Evolutionary conservation across 2,113 vertebrate genomes (phyloP).

Genomic region (Coptodon bakossiorum): DNA sequence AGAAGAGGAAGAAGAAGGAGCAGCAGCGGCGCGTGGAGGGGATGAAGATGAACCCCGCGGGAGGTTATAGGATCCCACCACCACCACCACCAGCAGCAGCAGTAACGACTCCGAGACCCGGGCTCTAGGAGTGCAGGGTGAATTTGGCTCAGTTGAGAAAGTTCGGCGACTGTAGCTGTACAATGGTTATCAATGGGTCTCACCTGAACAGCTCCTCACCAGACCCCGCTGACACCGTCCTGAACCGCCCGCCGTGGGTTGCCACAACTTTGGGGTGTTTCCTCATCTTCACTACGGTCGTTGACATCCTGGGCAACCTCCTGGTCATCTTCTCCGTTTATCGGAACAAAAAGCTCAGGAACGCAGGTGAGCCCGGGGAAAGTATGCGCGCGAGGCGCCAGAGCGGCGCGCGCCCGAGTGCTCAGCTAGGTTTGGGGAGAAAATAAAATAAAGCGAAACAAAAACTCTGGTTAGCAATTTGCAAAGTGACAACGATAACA

Average conservation of each 20-base stretch:
- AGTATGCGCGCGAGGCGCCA: not conserved
- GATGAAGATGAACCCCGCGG: slow-evolving; percentile 37
- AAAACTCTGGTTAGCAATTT: not conserved
- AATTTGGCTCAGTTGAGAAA: slow-evolving; percentile 46
- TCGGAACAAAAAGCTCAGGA: slow-evolving; percentile 90
- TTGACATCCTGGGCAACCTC: slow-evolving; percentile 90
- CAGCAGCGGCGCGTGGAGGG: not conserved
- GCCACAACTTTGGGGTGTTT: slow-evolving; percentile 80
- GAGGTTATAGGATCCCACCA: slow-evolving; percentile 25
- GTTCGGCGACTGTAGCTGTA: slow-evolving; percentile 47
- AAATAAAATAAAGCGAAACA: not conserved
- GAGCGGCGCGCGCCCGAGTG: not conserved
- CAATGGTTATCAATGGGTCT: slow-evolving; percentile 78
- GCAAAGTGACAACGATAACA: not conserved
- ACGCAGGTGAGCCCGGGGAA: slow-evolving; percentile 74
- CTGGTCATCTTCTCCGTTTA: slow-evolving; percentile 92
- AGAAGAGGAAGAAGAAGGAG: not conserved
- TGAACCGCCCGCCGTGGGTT: slow-evolving; percentile 81
- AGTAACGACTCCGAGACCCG: not conserved
- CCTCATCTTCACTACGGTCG: slow-evolving; percentile 90
- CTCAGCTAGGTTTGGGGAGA: not conserved
- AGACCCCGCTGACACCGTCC: slow-evolving; percentile 51
- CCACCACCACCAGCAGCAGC: accelerated
- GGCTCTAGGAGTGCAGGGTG: not conserved
- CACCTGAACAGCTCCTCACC: slow-evolving; percentile 75